Evolutionary conservation across 2,888 invertebrate species (phyloP).

Genomic region (Leptopilina drosophilae): DNA sequence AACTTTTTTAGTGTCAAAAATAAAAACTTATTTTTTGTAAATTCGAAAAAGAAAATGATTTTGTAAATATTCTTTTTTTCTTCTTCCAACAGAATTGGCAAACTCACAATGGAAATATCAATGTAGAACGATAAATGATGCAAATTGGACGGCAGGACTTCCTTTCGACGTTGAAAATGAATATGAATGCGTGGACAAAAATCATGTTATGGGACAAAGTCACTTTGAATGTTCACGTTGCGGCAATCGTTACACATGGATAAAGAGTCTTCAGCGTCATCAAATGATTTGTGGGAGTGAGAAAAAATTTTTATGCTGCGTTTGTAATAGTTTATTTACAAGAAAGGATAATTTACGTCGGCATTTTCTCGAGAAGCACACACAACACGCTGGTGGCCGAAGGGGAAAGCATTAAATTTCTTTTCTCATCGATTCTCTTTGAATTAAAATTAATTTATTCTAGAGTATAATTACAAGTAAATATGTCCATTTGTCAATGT

Average conservation of each 20-base stretch:
- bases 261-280: conserved; percentile 38
- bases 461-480: too few species aligned
- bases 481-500: too few species aligned
- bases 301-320: conserved; percentile 29
- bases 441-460: too few species aligned
- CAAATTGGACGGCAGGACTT: conserved; percentile 4
- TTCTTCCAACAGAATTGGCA: conserved; percentile 16
- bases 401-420: neutral
- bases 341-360: conserved; percentile 22
- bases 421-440: too few species aligned
- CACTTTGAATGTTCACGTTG: conserved; percentile 35
- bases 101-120: conserved; percentile 11
- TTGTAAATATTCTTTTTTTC: neutral
- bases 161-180: neutral
- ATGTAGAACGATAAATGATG: neutral
- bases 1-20: too few species aligned
- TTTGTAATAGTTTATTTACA: conserved; percentile 38
- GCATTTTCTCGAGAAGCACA: conserved; percentile 22
- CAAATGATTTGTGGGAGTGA: conserved; percentile 37
- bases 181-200: neutral
- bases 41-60: neutral
- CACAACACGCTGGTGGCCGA: neutral
- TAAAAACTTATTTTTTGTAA: too few species aligned
- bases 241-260: conserved; percentile 40
- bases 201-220: conserved; percentile 7